These are phyloP conservation scores for Boloria euphrosyne DNA, from an alignment of 2,888 invertebrate species.

Conservation along the genomic window DNA sequence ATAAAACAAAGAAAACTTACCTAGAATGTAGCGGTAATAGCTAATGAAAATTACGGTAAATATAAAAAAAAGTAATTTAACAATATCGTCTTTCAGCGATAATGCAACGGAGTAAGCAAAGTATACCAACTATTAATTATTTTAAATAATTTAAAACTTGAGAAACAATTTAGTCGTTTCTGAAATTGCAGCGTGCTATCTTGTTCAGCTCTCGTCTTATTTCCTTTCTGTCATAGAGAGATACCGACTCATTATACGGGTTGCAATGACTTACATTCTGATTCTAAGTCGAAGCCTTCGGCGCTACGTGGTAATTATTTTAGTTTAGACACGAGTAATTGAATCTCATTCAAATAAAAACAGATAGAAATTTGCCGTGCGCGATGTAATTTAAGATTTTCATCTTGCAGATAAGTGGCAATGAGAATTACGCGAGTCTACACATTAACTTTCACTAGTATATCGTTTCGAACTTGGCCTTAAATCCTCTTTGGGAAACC, in stretches of 20 bases:
- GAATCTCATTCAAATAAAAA: conserved; percentile 74
- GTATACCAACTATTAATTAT: conserved; percentile 36
- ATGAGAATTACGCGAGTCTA: conserved; percentile 70
- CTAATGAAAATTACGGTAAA: conserved; percentile 35
- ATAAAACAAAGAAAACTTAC: conserved; percentile 23
- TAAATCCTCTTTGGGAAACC: conserved; percentile 73
- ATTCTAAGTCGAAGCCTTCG: conserved; percentile 54
- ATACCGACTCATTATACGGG: conserved; percentile 52
- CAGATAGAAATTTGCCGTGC: conserved; percentile 63
- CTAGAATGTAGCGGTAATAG: conserved; percentile 25
- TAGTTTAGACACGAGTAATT: conserved; percentile 63
- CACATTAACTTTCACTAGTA: conserved; percentile 75
- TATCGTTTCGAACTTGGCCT: conserved; percentile 62
- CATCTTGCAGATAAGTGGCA: conserved; percentile 69
- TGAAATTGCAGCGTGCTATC: conserved; percentile 32
- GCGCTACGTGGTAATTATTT: conserved; percentile 56
- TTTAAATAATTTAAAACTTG: conserved; percentile 35
- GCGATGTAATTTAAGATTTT: conserved; percentile 75
- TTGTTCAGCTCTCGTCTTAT: conserved; percentile 40
- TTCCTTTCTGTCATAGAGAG: conserved; percentile 49
- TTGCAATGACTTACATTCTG: conserved; percentile 49
- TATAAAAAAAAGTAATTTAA: conserved; percentile 21
- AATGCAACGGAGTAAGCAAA: conserved; percentile 30
- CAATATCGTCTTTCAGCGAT: conserved; percentile 33
- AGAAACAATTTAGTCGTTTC: conserved; percentile 38